Evolutionary conservation across 2,113 vertebrate species (phyloP), one percentile per base, ranked within the genome.

Genomic region (Theristicus caerulescens): DNA sequence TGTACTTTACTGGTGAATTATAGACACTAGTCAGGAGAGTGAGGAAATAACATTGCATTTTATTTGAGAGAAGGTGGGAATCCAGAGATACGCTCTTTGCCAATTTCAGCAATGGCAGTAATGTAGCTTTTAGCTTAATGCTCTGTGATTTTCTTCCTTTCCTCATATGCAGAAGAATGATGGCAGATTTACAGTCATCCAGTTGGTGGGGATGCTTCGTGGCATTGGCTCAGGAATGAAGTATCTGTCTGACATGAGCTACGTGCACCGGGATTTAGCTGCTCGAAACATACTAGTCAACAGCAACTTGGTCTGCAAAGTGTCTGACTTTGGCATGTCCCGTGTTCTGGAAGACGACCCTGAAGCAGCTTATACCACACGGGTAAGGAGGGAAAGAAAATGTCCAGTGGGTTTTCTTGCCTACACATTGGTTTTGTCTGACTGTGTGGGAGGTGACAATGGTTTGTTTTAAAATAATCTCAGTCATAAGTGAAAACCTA

Each of bases 321-420:
- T 99, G 64, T 99, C 99, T 5, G 99, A 99, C 96, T 99, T 99
- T 0, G 99, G 99, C 94, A 99, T 99, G 99, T 99, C 99, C 27
- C 98, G 99, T 1, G 99, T 99, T 25, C 98, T 99, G 59, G 99
- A 99, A 97, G 99, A 99, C 1, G 99, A 99, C 82, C 99, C 99
- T 0, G 99, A 99, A 95, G 99, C 99, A 40, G 99, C 99, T 31
- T 99, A 99, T 82, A 99, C 99, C 64, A 99, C 99, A 21, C 98
- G 99, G 98, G 99, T 99, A 96, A 98, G 98, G 51, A 66, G 70
- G 57, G 51, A 66, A 51, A 74, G n/a, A 55, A 70, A 70, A 36
- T 0, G 15, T 54, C 82, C 34, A 0, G 13, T 19, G 59, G 16
- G 2, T 8, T 88, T 59, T 49, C 40, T 1, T 91, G 51, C 83